phyloP scores from a whole-genome alignment of 1,140 invertebrate genomes.

The Anastrepha ludens region DNA sequence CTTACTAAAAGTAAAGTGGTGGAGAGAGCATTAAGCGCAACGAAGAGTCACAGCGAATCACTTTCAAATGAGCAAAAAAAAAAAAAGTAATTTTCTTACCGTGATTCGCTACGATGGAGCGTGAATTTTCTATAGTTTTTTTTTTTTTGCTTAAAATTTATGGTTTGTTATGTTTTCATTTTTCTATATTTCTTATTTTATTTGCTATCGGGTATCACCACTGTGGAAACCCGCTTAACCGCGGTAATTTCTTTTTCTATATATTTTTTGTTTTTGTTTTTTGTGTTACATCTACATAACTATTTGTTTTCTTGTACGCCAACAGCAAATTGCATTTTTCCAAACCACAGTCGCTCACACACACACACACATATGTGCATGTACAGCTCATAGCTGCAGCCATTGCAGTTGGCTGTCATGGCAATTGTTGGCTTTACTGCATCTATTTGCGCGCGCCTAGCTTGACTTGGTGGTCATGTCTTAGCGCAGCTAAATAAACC shows the following conservation, averaged over 20 bases:
- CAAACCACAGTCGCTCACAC: background rate
- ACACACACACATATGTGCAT: background rate
- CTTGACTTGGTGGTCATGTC: background rate
- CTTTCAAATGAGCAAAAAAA: background rate
- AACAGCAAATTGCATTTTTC: conserved; percentile 17
- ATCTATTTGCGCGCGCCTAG: background rate
- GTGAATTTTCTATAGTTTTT: background rate
- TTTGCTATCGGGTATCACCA: background rate
- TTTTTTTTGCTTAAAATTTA: background rate
- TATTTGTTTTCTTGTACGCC: background rate
- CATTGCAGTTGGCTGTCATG: background rate
- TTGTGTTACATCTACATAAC: background rate
- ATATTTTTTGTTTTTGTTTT: background rate
- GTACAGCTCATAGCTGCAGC: background rate
- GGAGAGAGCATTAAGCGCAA: conserved; percentile 27
- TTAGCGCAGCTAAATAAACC: background rate
- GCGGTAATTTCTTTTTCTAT: background rate
- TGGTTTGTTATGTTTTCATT: background rate
- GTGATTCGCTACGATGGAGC: background rate
- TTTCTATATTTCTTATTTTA: background rate
- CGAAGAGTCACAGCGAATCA: conserved; percentile 34
- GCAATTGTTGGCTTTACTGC: background rate
- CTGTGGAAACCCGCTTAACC: background rate
- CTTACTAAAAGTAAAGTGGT: conserved; percentile 33
- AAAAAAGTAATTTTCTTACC: background rate